Evolutionary conservation across 2,888 invertebrate species (phyloP), one percentile per base, ranked within the genome.

Genomic region (Tinea pellionella): DNA sequence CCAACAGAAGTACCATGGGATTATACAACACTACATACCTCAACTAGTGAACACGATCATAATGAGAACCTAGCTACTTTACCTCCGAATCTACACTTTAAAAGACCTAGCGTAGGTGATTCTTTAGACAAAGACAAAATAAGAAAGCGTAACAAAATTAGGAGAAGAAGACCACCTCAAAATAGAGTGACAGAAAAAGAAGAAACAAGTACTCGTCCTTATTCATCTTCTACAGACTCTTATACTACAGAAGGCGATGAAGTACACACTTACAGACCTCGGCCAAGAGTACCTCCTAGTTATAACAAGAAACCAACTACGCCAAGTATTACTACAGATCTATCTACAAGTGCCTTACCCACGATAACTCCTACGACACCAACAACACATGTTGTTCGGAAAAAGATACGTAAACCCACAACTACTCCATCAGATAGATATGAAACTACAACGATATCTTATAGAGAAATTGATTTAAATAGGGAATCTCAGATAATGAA

Each of bases 401-500:
- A 80, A 0, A 67, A 74, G 41, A 76, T 79, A 60, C 80, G 86
- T 32, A 76, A 83, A 30, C 78, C 77, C 1, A 58, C 72, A 6
- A 77, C 80, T 0, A 78, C 78, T 1, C 72, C 77, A n/a, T 64
- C 71, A 60, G 76, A 79, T 43, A 74, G 69, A 72, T 64, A 68
- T 37, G 85, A 86, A 68, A 79, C 78, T 1, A 86, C 86, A 2
- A 80, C 83, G n/a, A 66, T 71, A 53, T 64, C 70, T 12, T 66
- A 63, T 13, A 73, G 65, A 60, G 74, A 75, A 62, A 74, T 76
- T 42, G 80, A 81, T 37, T 61, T 67, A 0, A 76, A 68, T 60
- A 80, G 80, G 63, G 87, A 88, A 64, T 86, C 88, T 0, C 78
- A 82, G 16, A 88, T 88, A 59, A 88, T 88, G 88, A 88, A 88